Evolutionary conservation across 2,888 invertebrate species (phyloP), one percentile per base, ranked within the genome.

Genomic region (Ametastegia equiseti): DNA sequence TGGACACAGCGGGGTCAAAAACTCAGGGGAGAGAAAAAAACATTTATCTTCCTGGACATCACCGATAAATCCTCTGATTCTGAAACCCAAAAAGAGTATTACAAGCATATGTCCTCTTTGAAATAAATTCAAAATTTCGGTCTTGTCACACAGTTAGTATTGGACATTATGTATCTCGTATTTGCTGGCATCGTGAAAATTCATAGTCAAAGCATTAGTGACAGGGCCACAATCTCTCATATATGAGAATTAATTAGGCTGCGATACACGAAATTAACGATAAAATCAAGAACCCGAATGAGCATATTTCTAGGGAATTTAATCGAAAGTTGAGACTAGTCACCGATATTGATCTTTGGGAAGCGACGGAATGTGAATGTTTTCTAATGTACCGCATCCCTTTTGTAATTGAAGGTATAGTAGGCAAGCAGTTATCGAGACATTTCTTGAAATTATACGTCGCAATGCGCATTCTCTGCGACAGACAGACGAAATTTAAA

Each of bases 321-420:
- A 33, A 65, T 33, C 36, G 65, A 65, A 65, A 65, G 4, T 65
- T 65, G 36, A 65, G 36, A 65, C n/a, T n/a, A 5, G n/a, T 65
- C 13, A 33, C 65, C 6, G 65, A 63, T 7, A 63, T 63, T 33
- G 63, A 63, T 27, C 33, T 33, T n/a, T 54, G 54, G 54, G 19
- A 54, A 54, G 54, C 54, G 7, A 45, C 45, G 13, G 45, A 45
- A 45, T 7, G 9, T 13, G 13, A 13, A 45, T 45, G 7, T 45
- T 45, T 45, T 1, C 7, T 45, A 45, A 11, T 45, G 13, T 45
- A 45, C 1, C 13, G 45, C 13, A 13, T 13, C 13, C 45, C 45
- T 45, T 45, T 7, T 45, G n/a, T n/a, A n/a, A n/a, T n/a, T n/a
- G n/a, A n/a, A n/a, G n/a, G n/a, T n/a, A n/a, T n/a, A n/a, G n/a